A percentile compares a stretch with the other conserved stretches of the same genome.
These are phyloP conservation scores for Phyllotreta striolata DNA, from an alignment of 2,888 invertebrate species.

Conservation along the genomic window DNA sequence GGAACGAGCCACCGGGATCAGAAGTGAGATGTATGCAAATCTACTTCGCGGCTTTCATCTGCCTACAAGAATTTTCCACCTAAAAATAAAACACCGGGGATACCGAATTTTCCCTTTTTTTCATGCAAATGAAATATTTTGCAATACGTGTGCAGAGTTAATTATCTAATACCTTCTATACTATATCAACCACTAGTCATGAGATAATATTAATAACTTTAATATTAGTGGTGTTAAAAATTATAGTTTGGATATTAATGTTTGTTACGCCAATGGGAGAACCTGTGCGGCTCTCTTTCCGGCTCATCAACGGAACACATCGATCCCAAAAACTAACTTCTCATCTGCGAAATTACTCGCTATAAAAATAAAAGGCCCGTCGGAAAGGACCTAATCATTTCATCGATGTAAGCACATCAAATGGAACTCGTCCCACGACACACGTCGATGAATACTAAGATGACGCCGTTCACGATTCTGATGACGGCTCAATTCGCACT, in stretches of 20 bases:
- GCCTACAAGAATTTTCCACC: not conserved
- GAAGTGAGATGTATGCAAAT: slow-evolving; percentile 23
- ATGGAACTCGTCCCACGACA: slow-evolving; percentile 28
- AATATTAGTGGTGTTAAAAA: not conserved
- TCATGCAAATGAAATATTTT: too few species aligned
- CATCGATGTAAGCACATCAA: slow-evolving; percentile 36
- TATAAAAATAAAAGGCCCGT: slow-evolving; percentile 35
- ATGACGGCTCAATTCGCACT: slow-evolving; percentile 39
- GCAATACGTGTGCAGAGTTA: too few species aligned
- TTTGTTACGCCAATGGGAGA: slow-evolving; percentile 24
- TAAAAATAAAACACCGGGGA: not conserved
- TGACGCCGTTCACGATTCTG: slow-evolving; percentile 31
- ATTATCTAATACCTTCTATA: too few species aligned
- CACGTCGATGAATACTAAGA: slow-evolving; percentile 36
- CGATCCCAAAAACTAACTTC: slow-evolving; percentile 31
- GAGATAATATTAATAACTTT: too few species aligned
- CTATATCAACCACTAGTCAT: too few species aligned
- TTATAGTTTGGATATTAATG: not conserved
- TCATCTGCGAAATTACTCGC: slow-evolving; percentile 33
- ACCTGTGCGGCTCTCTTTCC: slow-evolving; percentile 43
- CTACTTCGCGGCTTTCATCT: slow-evolving; percentile 8
- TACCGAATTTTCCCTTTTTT: too few species aligned
- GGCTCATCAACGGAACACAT: slow-evolving; percentile 29
- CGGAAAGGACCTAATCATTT: slow-evolving; percentile 35
- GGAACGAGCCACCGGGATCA: slow-evolving; percentile 12